Evolutionary conservation across 2,113 vertebrate genomes (phyloP).

Genomic region (Scytalopus superciliaris): DNA sequence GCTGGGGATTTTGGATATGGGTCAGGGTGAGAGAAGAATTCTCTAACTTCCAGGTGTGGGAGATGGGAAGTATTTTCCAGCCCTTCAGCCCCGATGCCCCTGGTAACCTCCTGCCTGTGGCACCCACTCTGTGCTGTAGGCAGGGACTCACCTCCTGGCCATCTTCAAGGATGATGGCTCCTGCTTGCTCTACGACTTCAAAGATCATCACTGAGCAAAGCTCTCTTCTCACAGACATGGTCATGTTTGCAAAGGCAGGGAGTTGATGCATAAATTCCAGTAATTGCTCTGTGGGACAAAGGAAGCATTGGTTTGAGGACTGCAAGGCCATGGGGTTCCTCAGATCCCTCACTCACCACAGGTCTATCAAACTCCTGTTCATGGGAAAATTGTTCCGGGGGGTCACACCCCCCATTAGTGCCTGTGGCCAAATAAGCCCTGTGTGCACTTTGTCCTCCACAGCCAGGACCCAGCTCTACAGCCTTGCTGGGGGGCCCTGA

Average conservation of each 20-base stretch:
- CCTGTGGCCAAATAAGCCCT: not conserved
- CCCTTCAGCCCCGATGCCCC: not conserved
- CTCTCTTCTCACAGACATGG: conserved; percentile 95
- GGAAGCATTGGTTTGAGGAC: not conserved
- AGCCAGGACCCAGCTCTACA: not conserved
- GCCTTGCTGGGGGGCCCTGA: not conserved
- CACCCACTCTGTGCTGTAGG: not conserved
- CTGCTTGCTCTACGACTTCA: conserved; percentile 92
- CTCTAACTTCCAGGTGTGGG: not conserved
- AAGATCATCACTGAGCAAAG: conserved; percentile 97
- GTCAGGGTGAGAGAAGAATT: not conserved
- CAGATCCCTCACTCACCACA: not conserved
- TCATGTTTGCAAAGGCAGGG: conserved; percentile 97
- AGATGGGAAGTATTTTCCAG: not conserved
- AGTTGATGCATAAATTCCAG: conserved; percentile 98
- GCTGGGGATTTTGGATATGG: not conserved
- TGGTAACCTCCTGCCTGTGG: not conserved
- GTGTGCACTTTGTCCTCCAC: not conserved
- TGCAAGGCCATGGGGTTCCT: not conserved
- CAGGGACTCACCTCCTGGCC: conserved; percentile 85
- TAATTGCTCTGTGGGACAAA: conserved; percentile 83
- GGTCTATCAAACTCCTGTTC: not conserved
- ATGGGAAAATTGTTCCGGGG: not conserved
- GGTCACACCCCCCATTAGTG: not conserved
- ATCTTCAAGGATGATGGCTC: conserved; percentile 88